Conservation (phyloP, 2,888 invertebrate genomes). For the Willowsia nigromaculata region DNA sequence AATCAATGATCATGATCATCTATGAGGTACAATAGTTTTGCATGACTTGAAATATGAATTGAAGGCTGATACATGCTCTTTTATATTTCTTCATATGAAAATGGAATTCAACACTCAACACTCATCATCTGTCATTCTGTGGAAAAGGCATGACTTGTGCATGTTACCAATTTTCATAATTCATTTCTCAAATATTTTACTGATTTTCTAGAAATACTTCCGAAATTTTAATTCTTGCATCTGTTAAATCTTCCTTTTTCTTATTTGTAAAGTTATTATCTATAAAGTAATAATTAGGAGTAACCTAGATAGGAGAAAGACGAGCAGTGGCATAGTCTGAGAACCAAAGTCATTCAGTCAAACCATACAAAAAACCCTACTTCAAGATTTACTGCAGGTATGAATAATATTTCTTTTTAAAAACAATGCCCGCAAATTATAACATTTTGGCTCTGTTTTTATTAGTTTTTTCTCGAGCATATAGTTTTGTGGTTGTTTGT, state of each 20-base stretch:
- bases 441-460: constrained; percentile 47
- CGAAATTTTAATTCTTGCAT: background rate
- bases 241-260: background rate
- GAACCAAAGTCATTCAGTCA: constrained; percentile 35
- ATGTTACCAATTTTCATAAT: too few relatives aligned
- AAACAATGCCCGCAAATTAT: constrained; percentile 33
- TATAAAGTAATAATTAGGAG: background rate
- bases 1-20: background rate
- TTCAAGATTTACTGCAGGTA: background rate
- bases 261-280: background rate
- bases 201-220: background rate
- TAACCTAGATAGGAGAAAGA: constrained; percentile 3
- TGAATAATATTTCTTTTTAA: constrained; percentile 28
- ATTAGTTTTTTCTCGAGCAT: constrained; percentile 27
- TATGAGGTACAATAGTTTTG: too few relatives aligned
- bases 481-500: constrained; percentile 46
- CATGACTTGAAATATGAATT: too few relatives aligned
- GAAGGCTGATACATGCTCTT: too few relatives aligned
- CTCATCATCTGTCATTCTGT: too few relatives aligned
- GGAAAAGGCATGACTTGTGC: too few relatives aligned
- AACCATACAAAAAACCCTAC: background rate
- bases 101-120: too few relatives aligned
- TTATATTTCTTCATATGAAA: too few relatives aligned
- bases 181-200: too few relatives aligned
- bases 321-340: background rate